These are phyloP conservation scores for Hippocampus guttulatus DNA, from an alignment of 2,113 vertebrate species.

Conservation along the genomic window DNA sequence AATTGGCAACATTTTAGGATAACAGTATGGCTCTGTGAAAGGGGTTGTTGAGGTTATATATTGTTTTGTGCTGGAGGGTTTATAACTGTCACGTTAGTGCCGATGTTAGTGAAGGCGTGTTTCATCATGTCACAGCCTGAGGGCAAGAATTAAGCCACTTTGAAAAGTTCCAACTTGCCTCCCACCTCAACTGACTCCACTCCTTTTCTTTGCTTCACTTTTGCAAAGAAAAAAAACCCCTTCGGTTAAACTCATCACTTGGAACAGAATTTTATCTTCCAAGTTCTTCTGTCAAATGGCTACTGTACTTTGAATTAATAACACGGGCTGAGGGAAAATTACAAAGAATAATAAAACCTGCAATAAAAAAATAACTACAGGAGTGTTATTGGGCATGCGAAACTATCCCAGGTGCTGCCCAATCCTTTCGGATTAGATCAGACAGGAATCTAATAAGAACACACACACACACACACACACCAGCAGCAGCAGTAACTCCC, in stretches of 20 bases:
- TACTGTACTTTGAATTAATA: background rate
- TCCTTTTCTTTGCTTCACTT: background rate
- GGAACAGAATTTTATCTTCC: background rate
- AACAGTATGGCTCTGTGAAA: background rate
- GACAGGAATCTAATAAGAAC: slow-evolving; percentile 39
- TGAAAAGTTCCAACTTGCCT: slow-evolving; percentile 55
- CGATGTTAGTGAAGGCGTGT: slow-evolving; percentile 48
- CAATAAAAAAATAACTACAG: background rate
- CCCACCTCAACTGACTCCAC: background rate
- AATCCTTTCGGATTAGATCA: slow-evolving; percentile 62
- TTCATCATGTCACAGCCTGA: slow-evolving; percentile 50
- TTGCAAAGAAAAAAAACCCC: slow-evolving; percentile 6
- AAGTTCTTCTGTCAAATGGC: background rate
- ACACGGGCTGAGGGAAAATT: slow-evolving; percentile 14
- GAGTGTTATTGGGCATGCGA: slow-evolving; percentile 59
- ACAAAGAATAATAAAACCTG: slow-evolving; percentile 27
- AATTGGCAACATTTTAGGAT: background rate
- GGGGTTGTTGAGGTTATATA: slow-evolving; percentile 11
- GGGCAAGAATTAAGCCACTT: slow-evolving; percentile 41
- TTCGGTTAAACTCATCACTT: background rate
- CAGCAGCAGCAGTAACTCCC: slow-evolving; percentile 9
- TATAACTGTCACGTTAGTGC: slow-evolving; percentile 22
- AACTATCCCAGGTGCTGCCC: slow-evolving; percentile 61
- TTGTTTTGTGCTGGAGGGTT: slow-evolving; percentile 25
- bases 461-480: slow-evolving; percentile 11